Conservation (phyloP, 2,797 vertebrate species). For the Nothura maculosa region DNA sequence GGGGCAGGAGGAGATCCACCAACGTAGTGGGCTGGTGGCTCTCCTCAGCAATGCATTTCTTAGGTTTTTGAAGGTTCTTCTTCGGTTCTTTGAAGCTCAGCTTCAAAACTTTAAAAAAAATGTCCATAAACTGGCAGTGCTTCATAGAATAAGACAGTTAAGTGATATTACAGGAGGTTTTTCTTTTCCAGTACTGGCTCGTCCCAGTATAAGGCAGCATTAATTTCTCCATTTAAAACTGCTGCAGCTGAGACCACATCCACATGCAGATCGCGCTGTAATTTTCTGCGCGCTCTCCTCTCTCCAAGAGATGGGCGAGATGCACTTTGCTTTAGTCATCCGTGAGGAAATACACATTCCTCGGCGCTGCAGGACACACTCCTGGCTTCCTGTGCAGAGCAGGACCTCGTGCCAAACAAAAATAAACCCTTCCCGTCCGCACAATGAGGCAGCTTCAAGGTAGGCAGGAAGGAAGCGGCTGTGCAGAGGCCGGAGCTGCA, state of each 20-base stretch:
- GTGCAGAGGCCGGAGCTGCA: neutral
- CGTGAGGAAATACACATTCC: neutral
- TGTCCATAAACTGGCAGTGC: neutral
- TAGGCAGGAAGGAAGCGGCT: neutral
- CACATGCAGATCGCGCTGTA: neutral
- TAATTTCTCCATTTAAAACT: neutral
- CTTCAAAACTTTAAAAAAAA: neutral
- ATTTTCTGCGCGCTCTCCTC: neutral
- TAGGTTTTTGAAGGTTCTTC: too few species aligned
- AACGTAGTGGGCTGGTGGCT: neutral
- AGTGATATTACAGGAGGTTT: neutral
- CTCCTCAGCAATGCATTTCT: neutral
- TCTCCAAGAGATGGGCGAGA: neutral
- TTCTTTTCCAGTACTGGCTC: neutral
- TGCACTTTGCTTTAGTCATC: neutral
- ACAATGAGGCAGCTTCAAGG: neutral
- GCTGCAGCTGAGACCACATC: neutral
- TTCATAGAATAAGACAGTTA: neutral
- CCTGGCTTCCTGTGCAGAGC: neutral
- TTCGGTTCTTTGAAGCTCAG: neutral
- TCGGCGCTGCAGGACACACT: neutral
- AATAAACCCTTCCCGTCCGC: neutral
- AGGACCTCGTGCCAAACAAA: fast-evolving
- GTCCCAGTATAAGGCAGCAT: neutral
- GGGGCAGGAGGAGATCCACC: neutral